A percentile compares a stretch with the other conserved stretches of the same genome.
Evolutionary conservation across 2,113 vertebrate species (phyloP).

Genomic region (Pelusios castaneus): DNA sequence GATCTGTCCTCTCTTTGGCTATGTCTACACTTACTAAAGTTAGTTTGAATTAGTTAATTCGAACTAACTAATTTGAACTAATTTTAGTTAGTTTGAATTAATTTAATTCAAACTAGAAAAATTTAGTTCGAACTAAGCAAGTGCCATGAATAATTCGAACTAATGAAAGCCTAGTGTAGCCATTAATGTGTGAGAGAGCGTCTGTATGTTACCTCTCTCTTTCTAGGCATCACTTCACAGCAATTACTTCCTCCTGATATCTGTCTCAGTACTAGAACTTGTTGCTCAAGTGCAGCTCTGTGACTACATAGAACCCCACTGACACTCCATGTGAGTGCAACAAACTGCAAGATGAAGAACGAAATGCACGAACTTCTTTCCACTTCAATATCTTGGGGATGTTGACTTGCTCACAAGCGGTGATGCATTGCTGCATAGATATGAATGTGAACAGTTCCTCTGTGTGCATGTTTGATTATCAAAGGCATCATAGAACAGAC

Average conservation of each 20-base stretch:
- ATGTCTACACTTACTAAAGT: too few species aligned
- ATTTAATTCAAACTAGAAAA: too few species aligned
- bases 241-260: not conserved
- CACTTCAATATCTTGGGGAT: not conserved
- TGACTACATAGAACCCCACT: not conserved
- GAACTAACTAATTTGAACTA: too few species aligned
- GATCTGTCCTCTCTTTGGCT: not conserved
- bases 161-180: too few species aligned
- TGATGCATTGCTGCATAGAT: not conserved
- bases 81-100: too few species aligned
- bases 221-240: not conserved
- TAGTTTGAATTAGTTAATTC: too few species aligned
- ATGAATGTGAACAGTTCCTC: not conserved
- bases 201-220: slow-evolving; percentile 11
- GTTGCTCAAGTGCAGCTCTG: not conserved
- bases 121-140: too few species aligned
- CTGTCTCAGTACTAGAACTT: not conserved
- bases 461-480: not conserved
- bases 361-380: not conserved
- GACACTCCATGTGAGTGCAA: not conserved
- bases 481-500: not conserved
- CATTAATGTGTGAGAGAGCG: not conserved
- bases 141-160: too few species aligned
- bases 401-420: not conserved
- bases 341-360: not conserved